Evolutionary conservation across 1,140 invertebrate genomes (phyloP), one percentile per base, ranked within the genome.

Genomic region (Drosophila athabasca): DNA sequence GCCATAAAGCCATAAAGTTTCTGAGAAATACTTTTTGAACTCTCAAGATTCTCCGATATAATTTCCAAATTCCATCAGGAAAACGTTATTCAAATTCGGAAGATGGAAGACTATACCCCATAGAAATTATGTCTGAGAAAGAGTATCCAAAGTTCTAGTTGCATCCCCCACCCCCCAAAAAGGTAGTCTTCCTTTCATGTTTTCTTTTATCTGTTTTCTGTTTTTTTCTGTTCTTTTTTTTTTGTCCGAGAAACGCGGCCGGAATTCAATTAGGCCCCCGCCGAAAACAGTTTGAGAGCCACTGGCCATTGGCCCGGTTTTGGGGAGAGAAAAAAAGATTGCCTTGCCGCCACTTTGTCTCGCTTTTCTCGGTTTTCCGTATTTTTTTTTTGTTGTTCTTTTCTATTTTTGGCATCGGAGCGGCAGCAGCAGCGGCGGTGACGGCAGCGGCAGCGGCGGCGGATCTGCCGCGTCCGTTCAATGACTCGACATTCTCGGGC

Each of bases 401-500:
- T 24, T 66, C 58, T 67, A 67, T 67, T 67, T 66, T 66, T 67
- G 64, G 64, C 64, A 43, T 65, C 59, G 22, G 41, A 6, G 3
- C 13, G 29, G 35, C 29, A 19, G 17, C 17, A 6, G 6, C 29
- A 7, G 6, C 29, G 9, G 3, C 9, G 31, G 31, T 7, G 29
- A 6, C 31, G 3, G 31, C 31, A 0, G 31, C 9, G 31, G 35
- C 35, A 3, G 35, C 3, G 11, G 3, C 35, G 3, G 35, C 35
- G 35, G 35, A 39, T 68, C 17, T 55, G 60, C 43, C 45, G 24
- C 29, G 7, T 60, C 73, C 81, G 82, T 82, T 87, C 81, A 87
- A 82, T 87, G 82, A 87, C 82, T 77, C 65, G 49, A 39, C 65
- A 65, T 58, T 68, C 52, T 67, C 11, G 49, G 8, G 17, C 29